Conservation (phyloP, 2,797 vertebrate species). For the Malurus leucopterus region DNA sequence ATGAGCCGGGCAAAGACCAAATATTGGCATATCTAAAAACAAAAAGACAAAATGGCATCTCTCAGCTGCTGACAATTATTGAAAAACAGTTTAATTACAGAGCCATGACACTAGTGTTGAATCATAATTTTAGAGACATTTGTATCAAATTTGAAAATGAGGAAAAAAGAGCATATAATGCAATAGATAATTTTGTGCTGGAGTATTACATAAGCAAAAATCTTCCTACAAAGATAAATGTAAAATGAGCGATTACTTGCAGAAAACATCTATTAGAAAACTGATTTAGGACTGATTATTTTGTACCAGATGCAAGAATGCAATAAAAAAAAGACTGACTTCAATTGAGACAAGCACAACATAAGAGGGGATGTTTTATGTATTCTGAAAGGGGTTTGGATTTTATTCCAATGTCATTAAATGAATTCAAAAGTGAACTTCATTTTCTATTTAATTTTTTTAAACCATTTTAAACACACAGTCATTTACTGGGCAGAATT, state of each 20-base stretch:
- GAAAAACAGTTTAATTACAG: conserved; percentile 46
- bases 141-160: conserved; percentile 40
- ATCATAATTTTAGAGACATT: conserved; percentile 36
- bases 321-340: conserved; percentile 25
- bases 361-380: neutral
- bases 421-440: conserved; percentile 12
- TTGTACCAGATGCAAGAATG: conserved; percentile 36
- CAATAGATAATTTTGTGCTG: conserved; percentile 30
- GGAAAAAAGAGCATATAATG: conserved; percentile 32
- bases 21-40: conserved; percentile 97
- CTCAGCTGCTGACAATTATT: conserved; percentile 52
- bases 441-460: conserved; percentile 34
- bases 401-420: conserved; percentile 30
- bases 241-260: conserved; percentile 12
- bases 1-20: conserved; percentile 97
- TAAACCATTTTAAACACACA: conserved; percentile 40
- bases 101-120: conserved; percentile 46
- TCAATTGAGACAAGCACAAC: neutral
- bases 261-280: conserved; percentile 35
- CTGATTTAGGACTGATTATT: conserved; percentile 41
- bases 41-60: conserved; percentile 68
- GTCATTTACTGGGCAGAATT: conserved; percentile 32
- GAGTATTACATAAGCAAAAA: conserved; percentile 34
- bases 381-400: neutral
- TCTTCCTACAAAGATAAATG: conserved; percentile 25